Conservation (phyloP, 2,113 vertebrate species). For the Myotis brandtii region DNA sequence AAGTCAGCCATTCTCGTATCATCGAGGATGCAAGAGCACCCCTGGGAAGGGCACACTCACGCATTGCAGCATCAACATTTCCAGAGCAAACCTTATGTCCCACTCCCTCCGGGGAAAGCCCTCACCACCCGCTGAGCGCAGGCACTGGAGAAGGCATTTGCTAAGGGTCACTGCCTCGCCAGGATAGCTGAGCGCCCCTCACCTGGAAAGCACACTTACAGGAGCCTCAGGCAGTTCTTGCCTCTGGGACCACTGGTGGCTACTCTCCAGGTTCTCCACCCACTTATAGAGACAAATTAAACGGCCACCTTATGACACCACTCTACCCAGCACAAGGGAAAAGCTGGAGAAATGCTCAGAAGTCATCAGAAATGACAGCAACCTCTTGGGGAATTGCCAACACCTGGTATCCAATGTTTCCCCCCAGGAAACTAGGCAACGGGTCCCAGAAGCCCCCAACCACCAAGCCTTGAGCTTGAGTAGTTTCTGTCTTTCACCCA, state of each 20-base stretch:
- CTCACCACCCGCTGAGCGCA: neutral
- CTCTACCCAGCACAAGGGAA: neutral
- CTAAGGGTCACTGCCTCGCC: neutral
- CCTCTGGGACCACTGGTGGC: neutral
- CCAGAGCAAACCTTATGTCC: neutral
- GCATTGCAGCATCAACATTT: rapidly evolving
- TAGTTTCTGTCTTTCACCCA: neutral
- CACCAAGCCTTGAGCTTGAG: neutral
- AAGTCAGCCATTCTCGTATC: neutral
- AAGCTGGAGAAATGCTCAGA: neutral
- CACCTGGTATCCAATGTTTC: neutral
- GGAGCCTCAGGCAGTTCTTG: neutral
- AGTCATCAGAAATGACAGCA: neutral
- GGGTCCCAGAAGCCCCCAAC: neutral
- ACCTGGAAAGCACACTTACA: neutral
- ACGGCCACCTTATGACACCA: neutral
- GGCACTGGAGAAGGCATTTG: neutral
- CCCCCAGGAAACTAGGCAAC: rapidly evolving
- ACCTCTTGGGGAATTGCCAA: neutral
- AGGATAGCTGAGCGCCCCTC: neutral
- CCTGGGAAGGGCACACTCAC: rapidly evolving
- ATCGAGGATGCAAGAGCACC: neutral
- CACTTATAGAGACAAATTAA: neutral
- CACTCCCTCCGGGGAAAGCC: neutral
- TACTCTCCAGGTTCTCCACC: neutral